Evolutionary conservation across 2,797 vertebrate genomes (phyloP).

Genomic region (Malacoraja senta): DNA sequence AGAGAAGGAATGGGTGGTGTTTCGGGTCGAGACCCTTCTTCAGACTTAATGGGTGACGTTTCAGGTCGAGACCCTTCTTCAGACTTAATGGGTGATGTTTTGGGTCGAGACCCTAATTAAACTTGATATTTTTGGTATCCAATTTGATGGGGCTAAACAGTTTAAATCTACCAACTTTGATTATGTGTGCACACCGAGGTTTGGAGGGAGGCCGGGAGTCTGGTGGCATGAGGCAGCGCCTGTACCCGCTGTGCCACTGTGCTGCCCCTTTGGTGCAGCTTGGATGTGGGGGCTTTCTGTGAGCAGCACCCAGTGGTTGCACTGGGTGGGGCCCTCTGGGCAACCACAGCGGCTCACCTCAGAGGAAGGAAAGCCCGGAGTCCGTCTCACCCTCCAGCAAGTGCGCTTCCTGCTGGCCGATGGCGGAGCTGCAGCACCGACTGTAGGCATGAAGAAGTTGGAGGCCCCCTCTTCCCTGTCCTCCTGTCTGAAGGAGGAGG

Average conservation of each 20-base stretch:
- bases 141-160: neutral
- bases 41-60: no score
- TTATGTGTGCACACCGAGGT: no score
- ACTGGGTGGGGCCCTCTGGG: neutral
- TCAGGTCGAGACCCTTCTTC: no score
- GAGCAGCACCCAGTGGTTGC: neutral
- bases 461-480: slow-evolving; percentile 35
- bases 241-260: no score
- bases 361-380: slow-evolving; percentile 26
- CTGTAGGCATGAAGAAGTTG: slow-evolving; percentile 31
- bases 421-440: slow-evolving; percentile 18
- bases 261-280: neutral
- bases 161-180: no score
- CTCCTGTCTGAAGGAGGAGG: slow-evolving; percentile 35
- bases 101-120: neutral
- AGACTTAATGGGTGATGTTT: no score
- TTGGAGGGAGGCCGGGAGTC: no score
- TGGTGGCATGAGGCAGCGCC: no score
- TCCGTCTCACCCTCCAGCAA: slow-evolving; percentile 37
- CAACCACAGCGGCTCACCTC: slow-evolving; percentile 32
- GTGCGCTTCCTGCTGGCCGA: slow-evolving; percentile 30
- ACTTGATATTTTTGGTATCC: no score
- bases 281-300: neutral
- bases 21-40: no score
- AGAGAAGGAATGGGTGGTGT: no score